Percentiles rank a stretch among this genome's conserved stretches.
These are phyloP conservation scores for Doryteuthis pealeii DNA, from an alignment of 1,140 invertebrate species.

Conservation along the genomic window DNA sequence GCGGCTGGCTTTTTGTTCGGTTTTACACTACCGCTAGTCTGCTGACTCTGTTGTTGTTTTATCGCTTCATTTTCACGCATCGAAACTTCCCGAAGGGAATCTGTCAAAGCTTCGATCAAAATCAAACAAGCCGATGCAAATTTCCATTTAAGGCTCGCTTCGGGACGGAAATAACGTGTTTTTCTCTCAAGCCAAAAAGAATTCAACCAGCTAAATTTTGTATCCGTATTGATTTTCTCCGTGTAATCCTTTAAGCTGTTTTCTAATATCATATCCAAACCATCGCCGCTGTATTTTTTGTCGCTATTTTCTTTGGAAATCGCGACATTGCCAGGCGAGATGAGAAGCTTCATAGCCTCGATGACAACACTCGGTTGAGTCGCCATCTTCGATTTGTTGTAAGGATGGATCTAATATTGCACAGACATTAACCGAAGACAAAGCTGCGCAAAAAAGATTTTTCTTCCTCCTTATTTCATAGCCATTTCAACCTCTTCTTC, in stretches of 20 bases:
- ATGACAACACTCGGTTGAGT: not conserved
- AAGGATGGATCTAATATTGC: too few relatives aligned
- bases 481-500: too few relatives aligned
- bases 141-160: not conserved
- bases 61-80: too few relatives aligned
- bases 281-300: not conserved
- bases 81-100: not conserved
- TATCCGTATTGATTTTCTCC: not conserved
- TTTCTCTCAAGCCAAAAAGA: not conserved
- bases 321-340: not conserved
- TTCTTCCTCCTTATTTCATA: too few relatives aligned
- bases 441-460: too few relatives aligned
- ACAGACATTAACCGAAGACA: too few relatives aligned
- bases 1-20: not conserved
- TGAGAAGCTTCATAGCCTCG: not conserved
- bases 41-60: not conserved
- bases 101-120: not conserved
- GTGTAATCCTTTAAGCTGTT: not conserved
- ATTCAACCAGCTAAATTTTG: not conserved
- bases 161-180: not conserved
- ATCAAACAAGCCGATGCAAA: constrained; percentile 2
- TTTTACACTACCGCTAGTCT: not conserved
- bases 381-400: not conserved
- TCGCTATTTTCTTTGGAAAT: not conserved
- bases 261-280: constrained; percentile 1